These are phyloP conservation scores for Charaxes varanes DNA, from an alignment of 1,140 invertebrate genomes.

Conservation along the genomic window DNA sequence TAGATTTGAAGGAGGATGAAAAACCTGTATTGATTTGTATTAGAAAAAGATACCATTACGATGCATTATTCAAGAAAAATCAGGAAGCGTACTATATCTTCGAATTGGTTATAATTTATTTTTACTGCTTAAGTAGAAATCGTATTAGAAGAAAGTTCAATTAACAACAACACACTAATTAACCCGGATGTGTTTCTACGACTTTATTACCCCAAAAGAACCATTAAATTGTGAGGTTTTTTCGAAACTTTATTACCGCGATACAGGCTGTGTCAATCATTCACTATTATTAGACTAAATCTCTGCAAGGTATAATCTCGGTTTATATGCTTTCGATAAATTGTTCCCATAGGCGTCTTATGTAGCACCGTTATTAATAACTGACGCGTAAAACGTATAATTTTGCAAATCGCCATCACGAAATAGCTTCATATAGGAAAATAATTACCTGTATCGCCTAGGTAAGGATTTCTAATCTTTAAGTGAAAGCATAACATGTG, in stretches of 20 bases:
- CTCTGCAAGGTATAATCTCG: constrained; percentile 29
- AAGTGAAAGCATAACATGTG: no score
- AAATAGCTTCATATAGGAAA: constrained; percentile 30
- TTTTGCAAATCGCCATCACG: constrained; percentile 46
- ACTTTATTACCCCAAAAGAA: constrained; percentile 23
- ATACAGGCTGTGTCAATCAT: constrained; percentile 31
- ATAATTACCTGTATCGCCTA: constrained; percentile 22
- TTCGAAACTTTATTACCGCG: constrained; percentile 21
- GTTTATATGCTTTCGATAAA: constrained; percentile 46
- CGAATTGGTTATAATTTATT: no score
- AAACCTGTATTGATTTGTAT: no score
- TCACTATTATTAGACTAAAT: constrained; percentile 38
- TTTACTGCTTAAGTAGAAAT: no score
- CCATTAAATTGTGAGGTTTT: constrained; percentile 16
- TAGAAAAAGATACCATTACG: no score
- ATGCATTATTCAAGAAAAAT: no score
- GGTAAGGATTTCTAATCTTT: constrained; percentile 13
- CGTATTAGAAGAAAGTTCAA: constrained; percentile 17
- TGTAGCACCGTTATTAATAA: constrained; percentile 53
- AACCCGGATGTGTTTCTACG: constrained; percentile 15
- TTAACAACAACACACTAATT: constrained; percentile 24
- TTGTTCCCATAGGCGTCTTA: constrained; percentile 51
- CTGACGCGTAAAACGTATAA: constrained; percentile 40
- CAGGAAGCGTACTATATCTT: no score
- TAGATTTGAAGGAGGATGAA: no score